Base-by-base conservation (phyloP, 2,888 invertebrate genomes). In the Brenthis ino region DNA sequence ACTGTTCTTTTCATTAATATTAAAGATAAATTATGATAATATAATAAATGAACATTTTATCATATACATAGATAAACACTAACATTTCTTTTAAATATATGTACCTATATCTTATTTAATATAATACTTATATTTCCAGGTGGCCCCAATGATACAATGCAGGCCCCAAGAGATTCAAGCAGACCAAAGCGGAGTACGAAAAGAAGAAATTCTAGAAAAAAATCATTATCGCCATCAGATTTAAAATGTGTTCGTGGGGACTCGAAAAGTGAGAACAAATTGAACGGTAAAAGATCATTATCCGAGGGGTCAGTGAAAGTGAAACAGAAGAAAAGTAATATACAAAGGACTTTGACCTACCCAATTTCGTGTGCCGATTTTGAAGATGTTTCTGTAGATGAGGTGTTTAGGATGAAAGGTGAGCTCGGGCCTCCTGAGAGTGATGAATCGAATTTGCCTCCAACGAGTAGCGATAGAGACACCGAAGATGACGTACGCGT, bases 261-360 rank as follows among this genome's bases (percentile, higher is more conserved):
- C 69, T 70, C 77, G 57, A 91, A 89, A 79, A 76, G 82, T n/a
- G 93, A 91, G 72, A 82, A 77, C 77, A 91, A 88, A 75, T 76
- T 87, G 72, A 84, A 81, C 76, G 84, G 86, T 76, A 89, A 88
- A 73, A 82, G 93, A 64, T 91, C 93, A 24, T 80, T 91, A 56
- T 93, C 93, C 55, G 93, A 93, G 79, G 89, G 88, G 54, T 91
- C 93, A 71, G 87, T 88, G 78, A 93, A 93, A 86, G 86, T 86
- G 72, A 91, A 91, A 74, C 93, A 93, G 76, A 87, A 89, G 76
- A 93, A 92, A 77, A 92, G 89, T 76, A 93, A 92, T 71, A 90
- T 93, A 74, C 85, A 87, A 69, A 86, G 93, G 83, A 93, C 93
- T 80, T 85, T 92, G 77, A 93, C 93, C 69, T 93, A 93, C 74